phyloP scores from a whole-genome alignment of 2,113 vertebrate species.

The Erpornis zantholeuca region DNA sequence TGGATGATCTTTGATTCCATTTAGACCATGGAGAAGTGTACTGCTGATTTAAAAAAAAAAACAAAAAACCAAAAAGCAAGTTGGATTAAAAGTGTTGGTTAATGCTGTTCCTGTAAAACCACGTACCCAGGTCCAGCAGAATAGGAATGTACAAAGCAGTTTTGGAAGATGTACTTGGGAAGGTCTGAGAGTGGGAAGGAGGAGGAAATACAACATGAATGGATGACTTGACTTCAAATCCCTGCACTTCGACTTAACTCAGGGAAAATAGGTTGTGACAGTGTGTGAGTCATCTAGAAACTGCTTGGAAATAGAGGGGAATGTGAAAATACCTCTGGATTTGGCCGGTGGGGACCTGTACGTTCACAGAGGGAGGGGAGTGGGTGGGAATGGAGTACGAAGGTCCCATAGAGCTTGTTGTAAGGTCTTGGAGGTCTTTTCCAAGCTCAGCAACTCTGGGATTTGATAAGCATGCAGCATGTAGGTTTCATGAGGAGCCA shows the following conservation, averaged over 20 bases:
- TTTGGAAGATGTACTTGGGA: background rate
- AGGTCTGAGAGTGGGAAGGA: background rate
- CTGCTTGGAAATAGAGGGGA: background rate
- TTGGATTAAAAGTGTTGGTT: background rate
- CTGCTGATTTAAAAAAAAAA: background rate
- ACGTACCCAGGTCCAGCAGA: rapidly evolving
- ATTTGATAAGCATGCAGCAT: rapidly evolving
- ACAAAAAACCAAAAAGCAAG: background rate
- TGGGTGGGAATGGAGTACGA: rapidly evolving
- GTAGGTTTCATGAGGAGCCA: rapidly evolving
- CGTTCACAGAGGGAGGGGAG: rapidly evolving
- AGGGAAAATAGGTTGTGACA: background rate
- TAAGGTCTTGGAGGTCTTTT: background rate
- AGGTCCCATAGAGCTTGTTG: background rate
- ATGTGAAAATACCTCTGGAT: background rate
- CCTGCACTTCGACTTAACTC: background rate
- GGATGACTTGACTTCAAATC: background rate
- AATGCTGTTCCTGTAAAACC: background rate
- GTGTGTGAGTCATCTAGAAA: background rate
- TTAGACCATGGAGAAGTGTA: background rate
- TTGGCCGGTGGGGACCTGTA: background rate
- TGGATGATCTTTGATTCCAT: background rate
- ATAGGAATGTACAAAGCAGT: background rate
- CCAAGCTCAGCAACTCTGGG: background rate
- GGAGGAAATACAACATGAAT: background rate